Base-by-base conservation (phyloP, 1,140 invertebrate species). In the Papilio glaucus region DNA sequence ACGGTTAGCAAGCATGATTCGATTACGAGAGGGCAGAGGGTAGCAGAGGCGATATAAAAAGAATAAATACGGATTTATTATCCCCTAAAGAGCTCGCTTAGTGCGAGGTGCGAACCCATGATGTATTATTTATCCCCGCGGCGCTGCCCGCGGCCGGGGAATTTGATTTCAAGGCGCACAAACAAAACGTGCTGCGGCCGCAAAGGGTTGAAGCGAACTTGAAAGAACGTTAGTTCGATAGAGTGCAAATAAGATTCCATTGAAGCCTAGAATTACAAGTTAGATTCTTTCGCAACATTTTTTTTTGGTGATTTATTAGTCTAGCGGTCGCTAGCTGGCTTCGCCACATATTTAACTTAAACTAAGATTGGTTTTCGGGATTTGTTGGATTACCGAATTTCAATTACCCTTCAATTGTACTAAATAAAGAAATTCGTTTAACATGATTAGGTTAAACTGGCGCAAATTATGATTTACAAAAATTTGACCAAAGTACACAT, bases 1-100 rank as follows among this genome's bases (percentile, higher is more conserved):
- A 91, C 88, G 86, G 85, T 84, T 79, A 82, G 68, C 80, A 83
- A 79, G 68, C 83, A 80, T 87, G 86, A 91, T 91, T 91, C 80
- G 88, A 93, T 92, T 90, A 90, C 76, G 37, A 73, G 68, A 80
- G 90, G 88, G 88, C 39, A 74, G 73, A 81, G 90, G 90, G 88
- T 88, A 81, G 81, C 67, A 70, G 84, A 83, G 80, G 74, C 79
- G 79, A 87, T 86, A 89, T 90, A 92, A 91, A 90, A 91, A 91
- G 87, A 93, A 91, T 91, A 93, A 91, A 91, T 91, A 93, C 85
- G 89, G 88, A 93, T 93, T 93, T 93, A 93, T 93, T 91, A 91
- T 90, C 83, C 91, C 89, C 89, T 89, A 89, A 90, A 90, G 90
- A 89, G 78, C 78, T 76, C 85, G 85, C 84, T 91, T 92, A 92